phyloP scores from a whole-genome alignment of 2,888 invertebrate species.

The Andrena dorsata region DNA sequence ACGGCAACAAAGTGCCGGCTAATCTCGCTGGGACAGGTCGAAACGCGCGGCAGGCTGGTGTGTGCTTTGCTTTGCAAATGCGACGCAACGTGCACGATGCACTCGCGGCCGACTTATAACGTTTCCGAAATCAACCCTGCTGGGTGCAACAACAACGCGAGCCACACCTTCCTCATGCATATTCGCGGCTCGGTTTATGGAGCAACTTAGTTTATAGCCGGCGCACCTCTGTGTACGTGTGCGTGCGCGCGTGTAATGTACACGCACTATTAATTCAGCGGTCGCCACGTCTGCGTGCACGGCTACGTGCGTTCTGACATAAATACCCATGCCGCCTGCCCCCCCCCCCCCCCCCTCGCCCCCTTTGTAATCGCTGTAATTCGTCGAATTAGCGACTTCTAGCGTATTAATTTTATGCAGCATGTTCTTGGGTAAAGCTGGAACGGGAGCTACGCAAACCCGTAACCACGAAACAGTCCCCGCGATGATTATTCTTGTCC shows the following conservation, averaged over 20 bases:
- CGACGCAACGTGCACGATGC: slow-evolving; percentile 71
- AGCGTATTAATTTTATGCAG: slow-evolving; percentile 24
- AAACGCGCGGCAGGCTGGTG: slow-evolving; percentile 22
- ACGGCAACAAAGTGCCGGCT: slow-evolving; percentile 53
- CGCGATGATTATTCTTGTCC: not conserved
- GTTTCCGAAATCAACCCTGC: slow-evolving; percentile 79
- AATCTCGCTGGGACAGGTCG: slow-evolving; percentile 49
- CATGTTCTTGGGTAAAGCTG: not conserved
- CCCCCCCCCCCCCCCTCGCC: not conserved
- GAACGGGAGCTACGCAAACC: not conserved
- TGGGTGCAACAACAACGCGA: slow-evolving; percentile 67
- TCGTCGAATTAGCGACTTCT: slow-evolving; percentile 50
- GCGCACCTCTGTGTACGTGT: slow-evolving; percentile 38
- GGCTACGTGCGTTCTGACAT: slow-evolving; percentile 39
- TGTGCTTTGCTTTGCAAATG: slow-evolving; percentile 81
- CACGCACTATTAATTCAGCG: slow-evolving; percentile 78
- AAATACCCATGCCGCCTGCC: slow-evolving; percentile 33
- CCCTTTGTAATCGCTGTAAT: slow-evolving; percentile 43
- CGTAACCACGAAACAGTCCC: not conserved
- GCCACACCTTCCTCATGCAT: slow-evolving; percentile 82
- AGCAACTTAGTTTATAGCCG: slow-evolving; percentile 74
- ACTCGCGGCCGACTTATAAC: slow-evolving; percentile 78
- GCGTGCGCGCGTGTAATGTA: slow-evolving; percentile 40
- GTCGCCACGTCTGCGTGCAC: slow-evolving; percentile 39
- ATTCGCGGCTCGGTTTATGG: slow-evolving; percentile 77